phyloP scores from a whole-genome alignment of 2,888 invertebrate species.

The Nymphalis urticae region DNA sequence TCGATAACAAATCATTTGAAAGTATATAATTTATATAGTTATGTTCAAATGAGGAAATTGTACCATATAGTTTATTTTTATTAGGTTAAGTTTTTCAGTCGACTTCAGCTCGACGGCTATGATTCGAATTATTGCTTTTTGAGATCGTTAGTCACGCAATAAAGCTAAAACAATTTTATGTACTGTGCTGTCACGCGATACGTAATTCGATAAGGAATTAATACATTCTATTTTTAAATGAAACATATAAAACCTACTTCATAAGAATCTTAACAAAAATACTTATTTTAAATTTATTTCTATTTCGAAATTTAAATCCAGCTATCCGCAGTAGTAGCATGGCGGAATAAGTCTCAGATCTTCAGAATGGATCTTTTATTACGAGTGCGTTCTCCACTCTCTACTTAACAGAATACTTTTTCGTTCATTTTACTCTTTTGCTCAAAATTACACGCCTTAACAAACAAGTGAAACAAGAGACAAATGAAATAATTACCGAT shows the following conservation, averaged over 20 bases:
- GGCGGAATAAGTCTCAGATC: too few relatives aligned
- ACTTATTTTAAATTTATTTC: background rate
- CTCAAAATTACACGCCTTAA: too few relatives aligned
- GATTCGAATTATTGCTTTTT: constrained; percentile 7
- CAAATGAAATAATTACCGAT: too few relatives aligned
- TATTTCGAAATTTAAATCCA: too few relatives aligned
- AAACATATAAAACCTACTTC: background rate
- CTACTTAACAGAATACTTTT: too few relatives aligned
- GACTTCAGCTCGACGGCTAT: background rate
- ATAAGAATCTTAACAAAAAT: background rate
- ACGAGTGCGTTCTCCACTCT: too few relatives aligned
- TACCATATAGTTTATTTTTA: constrained; percentile 14
- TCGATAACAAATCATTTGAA: too few relatives aligned
- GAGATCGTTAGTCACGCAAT: constrained; percentile 14
- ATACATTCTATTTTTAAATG: constrained; percentile 13
- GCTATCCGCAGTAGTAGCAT: too few relatives aligned
- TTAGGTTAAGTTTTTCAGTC: constrained; percentile 11
- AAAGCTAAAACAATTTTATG: constrained; percentile 25
- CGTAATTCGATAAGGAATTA: constrained; percentile 26
- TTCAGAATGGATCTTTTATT: too few relatives aligned
- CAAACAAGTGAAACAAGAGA: too few relatives aligned
- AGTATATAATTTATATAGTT: too few relatives aligned
- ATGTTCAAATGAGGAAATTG: constrained; percentile 1
- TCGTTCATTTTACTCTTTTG: too few relatives aligned
- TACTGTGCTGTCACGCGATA: constrained; percentile 22